A percentile compares a stretch with the other conserved stretches of the same genome.
phyloP scores from a whole-genome alignment of 2,797 vertebrate species.

The Eulemur albifrons region DNA sequence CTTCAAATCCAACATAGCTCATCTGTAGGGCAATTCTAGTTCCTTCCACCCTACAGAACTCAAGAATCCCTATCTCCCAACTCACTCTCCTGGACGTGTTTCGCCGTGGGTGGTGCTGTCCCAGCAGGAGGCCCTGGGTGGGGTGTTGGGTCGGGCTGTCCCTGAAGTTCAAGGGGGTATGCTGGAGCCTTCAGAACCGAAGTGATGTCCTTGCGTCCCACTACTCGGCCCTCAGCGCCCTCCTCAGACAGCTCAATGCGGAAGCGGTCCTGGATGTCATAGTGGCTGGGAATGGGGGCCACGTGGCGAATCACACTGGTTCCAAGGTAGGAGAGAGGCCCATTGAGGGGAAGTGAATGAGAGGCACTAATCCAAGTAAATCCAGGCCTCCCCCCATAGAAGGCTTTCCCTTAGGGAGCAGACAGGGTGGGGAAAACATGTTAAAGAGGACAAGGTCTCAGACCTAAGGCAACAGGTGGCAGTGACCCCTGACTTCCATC shows the following conservation, averaged over 20 bases:
- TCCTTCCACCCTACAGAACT: not conserved
- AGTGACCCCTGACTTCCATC: not conserved
- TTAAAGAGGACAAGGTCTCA: not conserved
- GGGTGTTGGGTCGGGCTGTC: not conserved
- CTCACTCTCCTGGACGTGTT: slow-evolving; percentile 70
- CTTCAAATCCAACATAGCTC: not conserved
- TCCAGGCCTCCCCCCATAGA: not conserved
- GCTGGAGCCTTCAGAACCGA: slow-evolving; percentile 66
- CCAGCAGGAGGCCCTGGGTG: slow-evolving; percentile 56
- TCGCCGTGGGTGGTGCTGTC: slow-evolving; percentile 51
- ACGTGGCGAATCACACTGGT: slow-evolving; percentile 71
- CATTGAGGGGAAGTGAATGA: not conserved
- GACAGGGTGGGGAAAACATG: not conserved
- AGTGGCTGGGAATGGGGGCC: slow-evolving; percentile 74
- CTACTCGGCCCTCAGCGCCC: slow-evolving; percentile 69
- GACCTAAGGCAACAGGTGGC: not conserved
- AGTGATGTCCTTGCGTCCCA: slow-evolving; percentile 76
- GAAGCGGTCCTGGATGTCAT: slow-evolving; percentile 83
- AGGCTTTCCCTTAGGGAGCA: not conserved
- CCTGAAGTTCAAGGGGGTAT: slow-evolving; percentile 63
- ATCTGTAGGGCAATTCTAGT: not conserved
- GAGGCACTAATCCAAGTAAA: not conserved
- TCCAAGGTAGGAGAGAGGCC: slow-evolving; percentile 16
- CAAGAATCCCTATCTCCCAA: slow-evolving; percentile 1
- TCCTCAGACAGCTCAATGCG: slow-evolving; percentile 84